Evolutionary conservation across 1,140 invertebrate genomes (phyloP).

Genomic region (Lasioglossum baleicum): DNA sequence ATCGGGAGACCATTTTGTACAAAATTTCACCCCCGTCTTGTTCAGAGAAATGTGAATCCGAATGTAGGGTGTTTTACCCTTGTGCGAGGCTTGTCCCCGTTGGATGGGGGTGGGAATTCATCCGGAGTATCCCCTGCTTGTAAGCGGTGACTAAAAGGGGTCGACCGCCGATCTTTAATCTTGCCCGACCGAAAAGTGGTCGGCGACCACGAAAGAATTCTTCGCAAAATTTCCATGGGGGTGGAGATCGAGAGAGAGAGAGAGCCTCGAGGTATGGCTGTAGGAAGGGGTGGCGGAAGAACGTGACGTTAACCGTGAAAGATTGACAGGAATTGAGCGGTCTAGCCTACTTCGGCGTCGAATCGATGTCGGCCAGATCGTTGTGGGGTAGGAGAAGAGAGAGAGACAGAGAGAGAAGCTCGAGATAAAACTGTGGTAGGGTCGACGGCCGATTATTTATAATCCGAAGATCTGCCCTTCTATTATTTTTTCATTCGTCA

Average conservation of each 20-base stretch:
- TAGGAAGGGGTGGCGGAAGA: neutral
- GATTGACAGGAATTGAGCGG: constrained; percentile 40
- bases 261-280: neutral
- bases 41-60: too few species aligned
- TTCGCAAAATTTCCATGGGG: neutral
- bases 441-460: neutral
- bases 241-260: neutral
- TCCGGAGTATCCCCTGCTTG: neutral
- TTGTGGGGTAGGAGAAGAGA: too few species aligned
- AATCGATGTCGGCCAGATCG: constrained; percentile 18
- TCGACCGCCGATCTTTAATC: constrained; percentile 16
- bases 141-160: constrained; percentile 6
- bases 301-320: constrained; percentile 23
- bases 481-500: too few species aligned
- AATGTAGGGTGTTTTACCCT: too few species aligned
- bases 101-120: neutral
- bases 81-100: neutral
- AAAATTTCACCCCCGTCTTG: too few species aligned
- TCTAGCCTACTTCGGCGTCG: constrained; percentile 23
- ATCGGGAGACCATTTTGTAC: too few species aligned
- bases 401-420: neutral
- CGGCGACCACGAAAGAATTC: neutral
- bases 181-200: neutral
- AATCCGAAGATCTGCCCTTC: too few species aligned
- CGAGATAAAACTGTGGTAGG: neutral